These are phyloP conservation scores for Orthonevra nobilis DNA, from an alignment of 2,888 invertebrate species.

Conservation along the genomic window DNA sequence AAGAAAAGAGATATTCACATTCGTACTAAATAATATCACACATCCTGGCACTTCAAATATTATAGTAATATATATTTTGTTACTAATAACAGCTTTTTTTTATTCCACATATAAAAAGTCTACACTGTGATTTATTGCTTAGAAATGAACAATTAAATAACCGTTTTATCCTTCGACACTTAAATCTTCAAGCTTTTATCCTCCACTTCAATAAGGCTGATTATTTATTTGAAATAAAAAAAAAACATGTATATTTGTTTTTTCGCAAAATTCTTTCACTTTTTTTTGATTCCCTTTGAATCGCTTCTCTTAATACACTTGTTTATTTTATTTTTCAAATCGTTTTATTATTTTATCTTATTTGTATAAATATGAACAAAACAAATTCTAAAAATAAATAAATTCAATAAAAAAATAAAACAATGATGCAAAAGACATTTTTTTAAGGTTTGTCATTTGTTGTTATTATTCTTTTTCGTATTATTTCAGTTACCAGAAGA, in stretches of 20 bases:
- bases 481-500: constrained; percentile 90
- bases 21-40: no score
- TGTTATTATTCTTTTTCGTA: constrained; percentile 73
- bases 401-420: constrained; percentile 12
- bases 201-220: constrained; percentile 27
- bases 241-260: not conserved
- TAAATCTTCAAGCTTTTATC: constrained; percentile 5
- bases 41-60: no score
- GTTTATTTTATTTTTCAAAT: constrained; percentile 4
- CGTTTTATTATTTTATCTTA: not conserved
- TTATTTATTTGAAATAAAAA: constrained; percentile 8
- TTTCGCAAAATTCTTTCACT: no score
- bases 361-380: constrained; percentile 17
- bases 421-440: constrained; percentile 40
- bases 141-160: not conserved
- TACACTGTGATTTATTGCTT: constrained; percentile 16
- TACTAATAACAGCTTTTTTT: no score
- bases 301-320: constrained; percentile 48
- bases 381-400: constrained; percentile 20
- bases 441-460: constrained; percentile 50
- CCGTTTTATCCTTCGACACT: constrained; percentile 1
- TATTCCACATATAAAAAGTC: not conserved
- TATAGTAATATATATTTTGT: no score
- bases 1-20: no score
- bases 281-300: constrained; percentile 9